A percentile compares a stretch with the other conserved stretches of the same genome.
These are phyloP conservation scores for Oscarella lobularis DNA, from an alignment of 37 sponge, comb jelly and placozoan species.

Conservation along the genomic window DNA sequence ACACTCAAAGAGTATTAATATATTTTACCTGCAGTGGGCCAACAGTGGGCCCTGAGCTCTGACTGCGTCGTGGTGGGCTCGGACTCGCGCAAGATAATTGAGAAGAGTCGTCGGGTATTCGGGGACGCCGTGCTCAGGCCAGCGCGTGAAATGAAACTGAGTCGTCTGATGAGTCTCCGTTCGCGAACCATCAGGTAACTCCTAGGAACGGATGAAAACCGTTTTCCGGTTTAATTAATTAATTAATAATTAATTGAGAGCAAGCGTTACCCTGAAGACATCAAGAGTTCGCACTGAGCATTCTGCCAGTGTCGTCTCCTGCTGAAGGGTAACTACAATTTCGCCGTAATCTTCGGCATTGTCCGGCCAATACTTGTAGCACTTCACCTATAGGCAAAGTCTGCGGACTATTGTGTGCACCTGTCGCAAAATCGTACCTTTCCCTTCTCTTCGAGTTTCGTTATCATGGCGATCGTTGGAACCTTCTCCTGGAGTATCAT, in stretches of 20 bases:
- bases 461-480: neutral
- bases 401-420: neutral
- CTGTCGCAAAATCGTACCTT: neutral
- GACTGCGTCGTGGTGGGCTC: constrained; percentile 4
- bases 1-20: neutral
- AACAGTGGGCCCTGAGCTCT: constrained; percentile 17
- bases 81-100: constrained; percentile 43
- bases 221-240: too few species aligned
- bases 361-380: neutral
- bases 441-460: neutral
- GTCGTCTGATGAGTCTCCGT: too few species aligned
- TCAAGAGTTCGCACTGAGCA: neutral
- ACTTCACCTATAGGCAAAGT: neutral
- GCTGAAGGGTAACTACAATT: neutral
- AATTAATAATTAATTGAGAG: too few species aligned
- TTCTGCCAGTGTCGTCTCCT: neutral
- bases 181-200: too few species aligned
- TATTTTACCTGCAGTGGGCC: constrained; percentile 56
- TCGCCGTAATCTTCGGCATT: neutral
- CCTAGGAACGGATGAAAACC: too few species aligned
- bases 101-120: constrained; percentile 59
- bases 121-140: constrained; percentile 86
- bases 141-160: constrained; percentile 63
- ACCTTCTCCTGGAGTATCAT: neutral
- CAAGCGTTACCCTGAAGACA: neutral